Evolutionary conservation across 2,113 vertebrate genomes (phyloP), one percentile per base, ranked within the genome.

Genomic region (Fregetta grallaria): DNA sequence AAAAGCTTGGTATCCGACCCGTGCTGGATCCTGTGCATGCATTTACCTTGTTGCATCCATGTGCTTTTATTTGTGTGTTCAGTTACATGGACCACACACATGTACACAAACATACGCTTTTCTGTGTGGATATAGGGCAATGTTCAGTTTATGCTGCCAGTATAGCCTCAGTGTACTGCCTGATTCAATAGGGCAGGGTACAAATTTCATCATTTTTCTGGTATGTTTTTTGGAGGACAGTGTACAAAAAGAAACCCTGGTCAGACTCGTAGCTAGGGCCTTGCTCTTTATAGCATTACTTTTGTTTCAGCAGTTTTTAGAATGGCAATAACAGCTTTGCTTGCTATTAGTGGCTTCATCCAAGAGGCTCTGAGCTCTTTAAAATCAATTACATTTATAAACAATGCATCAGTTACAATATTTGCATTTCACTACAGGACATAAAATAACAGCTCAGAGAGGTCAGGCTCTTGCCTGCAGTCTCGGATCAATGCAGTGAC

Each of bases 361-460:
- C 2, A 14, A 82, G 53, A 65, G 49, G 29, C 18, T 61, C 40
- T 5, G 38, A 72, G 62, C 32, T 82, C 70, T 82, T 91, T 76
- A 82, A 81, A 96, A 95, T 89, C 62, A 73, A 92, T 94, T 87
- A 52, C 25, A 50, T 82, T 81, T 92, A 87, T 87, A 84, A 94
- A 77, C 90, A 88, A 53, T 8, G 38, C 63, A 80, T 73, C 53
- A 62, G 11, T 80, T 66, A 61, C 75, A 86, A 50, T 88, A 72
- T 52, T 59, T 83, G 23, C 7, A 0, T 79, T 96, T 94, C 26
- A 42, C 67, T 40, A 27, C 27, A 56, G 44, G 66, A 23, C 29
- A 66, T 45, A 87, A 81, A 77, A 38, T 38, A 38, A 63, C 23
- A 79, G 27, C 72, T 82, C 2, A 0, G 66, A 75, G 45, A 84